phyloP scores from a whole-genome alignment of 2,888 invertebrate genomes.

The Pandemis corylana region DNA sequence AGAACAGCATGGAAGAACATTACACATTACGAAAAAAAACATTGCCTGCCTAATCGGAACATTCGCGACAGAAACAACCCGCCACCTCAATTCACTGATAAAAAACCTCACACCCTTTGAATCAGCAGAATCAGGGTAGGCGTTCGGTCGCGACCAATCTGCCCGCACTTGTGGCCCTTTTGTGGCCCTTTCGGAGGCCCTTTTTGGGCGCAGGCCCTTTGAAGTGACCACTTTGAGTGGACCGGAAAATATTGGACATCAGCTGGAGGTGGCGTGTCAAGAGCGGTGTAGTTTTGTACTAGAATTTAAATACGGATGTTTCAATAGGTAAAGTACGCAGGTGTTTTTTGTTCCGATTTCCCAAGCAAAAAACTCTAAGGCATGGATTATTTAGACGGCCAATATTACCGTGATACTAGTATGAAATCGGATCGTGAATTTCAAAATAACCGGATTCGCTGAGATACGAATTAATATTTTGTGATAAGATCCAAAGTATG shows the following conservation, averaged over 20 bases:
- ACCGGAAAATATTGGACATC: conserved; percentile 35
- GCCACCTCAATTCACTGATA: conserved; percentile 27
- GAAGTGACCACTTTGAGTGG: conserved; percentile 34
- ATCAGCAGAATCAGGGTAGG: conserved; percentile 29
- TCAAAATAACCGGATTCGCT: too few relatives aligned
- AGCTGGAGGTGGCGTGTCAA: conserved; percentile 16
- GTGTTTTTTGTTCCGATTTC: neutral
- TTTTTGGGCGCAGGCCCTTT: conserved; percentile 30
- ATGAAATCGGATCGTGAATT: too few relatives aligned
- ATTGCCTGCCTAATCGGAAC: conserved; percentile 7
- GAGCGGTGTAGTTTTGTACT: conserved; percentile 2
- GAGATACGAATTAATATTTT: too few relatives aligned
- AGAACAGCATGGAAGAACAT: too few relatives aligned
- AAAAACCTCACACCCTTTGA: conserved; percentile 38
- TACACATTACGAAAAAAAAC: too few relatives aligned
- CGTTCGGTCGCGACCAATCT: conserved; percentile 34
- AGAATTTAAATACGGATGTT: neutral
- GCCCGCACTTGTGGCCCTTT: conserved; percentile 39
- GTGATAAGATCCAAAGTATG: too few relatives aligned
- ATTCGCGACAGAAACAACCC: conserved; percentile 11
- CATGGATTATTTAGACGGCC: too few relatives aligned
- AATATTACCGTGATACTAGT: neutral
- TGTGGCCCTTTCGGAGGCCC: conserved; percentile 20
- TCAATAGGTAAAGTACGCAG: neutral
- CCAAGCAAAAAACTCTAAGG: neutral